These are phyloP conservation scores for Serilophus lunatus DNA, from an alignment of 2,113 vertebrate species.

Conservation along the genomic window DNA sequence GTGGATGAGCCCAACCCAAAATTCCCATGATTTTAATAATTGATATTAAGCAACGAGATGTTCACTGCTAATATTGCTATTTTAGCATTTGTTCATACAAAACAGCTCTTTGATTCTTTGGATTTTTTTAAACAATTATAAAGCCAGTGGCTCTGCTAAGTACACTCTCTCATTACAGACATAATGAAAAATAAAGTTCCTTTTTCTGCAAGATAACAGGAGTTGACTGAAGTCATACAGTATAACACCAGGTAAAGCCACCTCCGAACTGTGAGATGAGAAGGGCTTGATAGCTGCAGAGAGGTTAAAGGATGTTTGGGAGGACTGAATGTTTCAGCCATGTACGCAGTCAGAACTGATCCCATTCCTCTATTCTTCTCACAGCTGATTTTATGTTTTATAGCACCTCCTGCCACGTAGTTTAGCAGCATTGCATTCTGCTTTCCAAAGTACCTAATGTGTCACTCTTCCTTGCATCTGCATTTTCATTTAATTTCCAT, in stretches of 20 bases:
- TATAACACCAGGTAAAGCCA: background rate
- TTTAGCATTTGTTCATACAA: background rate
- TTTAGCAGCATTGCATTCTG: background rate
- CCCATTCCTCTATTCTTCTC: background rate
- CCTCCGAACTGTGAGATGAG: background rate
- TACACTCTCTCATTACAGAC: background rate
- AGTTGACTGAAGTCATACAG: accelerated
- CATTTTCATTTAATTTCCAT: background rate
- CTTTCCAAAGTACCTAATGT: background rate
- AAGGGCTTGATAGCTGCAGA: background rate
- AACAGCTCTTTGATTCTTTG: background rate
- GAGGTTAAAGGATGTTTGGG: background rate
- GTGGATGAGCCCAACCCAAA: background rate
- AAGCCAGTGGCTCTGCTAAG: background rate
- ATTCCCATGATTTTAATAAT: background rate
- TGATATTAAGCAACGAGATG: too few relatives aligned
- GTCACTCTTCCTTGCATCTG: background rate
- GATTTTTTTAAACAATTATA: background rate
- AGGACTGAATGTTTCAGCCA: background rate
- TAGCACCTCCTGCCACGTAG: background rate
- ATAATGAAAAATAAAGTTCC: background rate
- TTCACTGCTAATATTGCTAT: background rate
- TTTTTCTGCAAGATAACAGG: background rate
- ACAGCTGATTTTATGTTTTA: background rate
- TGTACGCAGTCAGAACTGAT: background rate